Conservation (phyloP, 2,797 vertebrate genomes). For the Sylvia borin region DNA sequence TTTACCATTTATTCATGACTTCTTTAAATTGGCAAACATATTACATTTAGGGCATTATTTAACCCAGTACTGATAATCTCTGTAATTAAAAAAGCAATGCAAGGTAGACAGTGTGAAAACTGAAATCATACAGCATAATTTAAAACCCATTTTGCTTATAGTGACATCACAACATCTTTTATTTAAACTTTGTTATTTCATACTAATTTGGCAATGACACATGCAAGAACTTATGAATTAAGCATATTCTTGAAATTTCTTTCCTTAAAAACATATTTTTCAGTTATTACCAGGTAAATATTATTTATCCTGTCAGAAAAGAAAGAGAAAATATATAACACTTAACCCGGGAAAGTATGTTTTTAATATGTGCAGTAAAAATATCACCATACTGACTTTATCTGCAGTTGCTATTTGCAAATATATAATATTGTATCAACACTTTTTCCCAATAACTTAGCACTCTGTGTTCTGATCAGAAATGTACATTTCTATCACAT, state of each 20-base stretch:
- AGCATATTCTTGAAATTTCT: background rate
- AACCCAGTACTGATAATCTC: background rate
- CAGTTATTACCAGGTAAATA: background rate
- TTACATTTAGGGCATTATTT: background rate
- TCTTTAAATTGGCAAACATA: conserved; percentile 13
- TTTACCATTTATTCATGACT: background rate
- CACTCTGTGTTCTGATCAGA: background rate
- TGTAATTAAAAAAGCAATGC: background rate
- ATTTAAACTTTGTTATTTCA: background rate
- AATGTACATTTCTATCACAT: background rate
- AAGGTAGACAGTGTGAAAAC: background rate
- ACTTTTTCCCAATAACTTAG: background rate
- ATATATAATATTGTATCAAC: background rate
- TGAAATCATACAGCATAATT: background rate
- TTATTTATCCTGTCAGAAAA: background rate
- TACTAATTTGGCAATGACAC: background rate
- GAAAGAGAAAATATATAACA: background rate
- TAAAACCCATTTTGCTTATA: background rate
- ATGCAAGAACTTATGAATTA: background rate
- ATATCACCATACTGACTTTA: background rate
- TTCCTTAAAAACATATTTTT: background rate
- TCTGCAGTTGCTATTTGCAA: background rate
- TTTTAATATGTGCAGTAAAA: background rate
- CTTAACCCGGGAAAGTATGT: background rate
- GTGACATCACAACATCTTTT: background rate